phyloP scores from a whole-genome alignment of 2,113 vertebrate genomes.

The Semnornis frantzii region DNA sequence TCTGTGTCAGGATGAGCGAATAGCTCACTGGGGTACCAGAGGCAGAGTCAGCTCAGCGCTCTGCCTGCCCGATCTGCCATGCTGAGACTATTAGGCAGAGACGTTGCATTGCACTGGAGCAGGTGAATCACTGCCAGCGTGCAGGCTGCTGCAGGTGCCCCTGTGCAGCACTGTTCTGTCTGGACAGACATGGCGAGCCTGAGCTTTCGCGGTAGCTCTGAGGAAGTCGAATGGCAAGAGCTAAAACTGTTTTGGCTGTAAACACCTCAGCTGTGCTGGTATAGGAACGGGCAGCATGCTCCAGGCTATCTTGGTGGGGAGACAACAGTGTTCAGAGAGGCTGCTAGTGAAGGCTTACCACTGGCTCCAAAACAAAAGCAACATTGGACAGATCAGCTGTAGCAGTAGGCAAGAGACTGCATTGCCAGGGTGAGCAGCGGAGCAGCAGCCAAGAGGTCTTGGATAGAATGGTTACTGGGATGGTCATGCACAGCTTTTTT shows the following conservation, averaged over 20 bases:
- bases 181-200: neutral
- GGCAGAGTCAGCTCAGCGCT: neutral
- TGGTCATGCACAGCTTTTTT: neutral
- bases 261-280: neutral
- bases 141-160: neutral
- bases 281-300: neutral
- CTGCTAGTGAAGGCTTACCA: neutral
- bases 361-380: neutral
- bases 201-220: neutral
- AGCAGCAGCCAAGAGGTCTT: neutral
- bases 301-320: neutral
- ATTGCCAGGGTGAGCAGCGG: neutral
- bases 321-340: neutral
- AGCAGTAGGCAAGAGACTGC: neutral
- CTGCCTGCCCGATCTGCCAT: neutral
- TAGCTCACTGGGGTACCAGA: rapidly evolving
- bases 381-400: neutral
- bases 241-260: neutral
- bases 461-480: neutral
- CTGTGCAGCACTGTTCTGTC: neutral
- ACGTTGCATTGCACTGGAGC: neutral
- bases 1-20: neutral
- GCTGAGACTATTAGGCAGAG: neutral
- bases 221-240: neutral
- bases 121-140: neutral